These are phyloP conservation scores for Napeogenes inachia DNA, from an alignment of 2,888 invertebrate genomes.

Conservation along the genomic window DNA sequence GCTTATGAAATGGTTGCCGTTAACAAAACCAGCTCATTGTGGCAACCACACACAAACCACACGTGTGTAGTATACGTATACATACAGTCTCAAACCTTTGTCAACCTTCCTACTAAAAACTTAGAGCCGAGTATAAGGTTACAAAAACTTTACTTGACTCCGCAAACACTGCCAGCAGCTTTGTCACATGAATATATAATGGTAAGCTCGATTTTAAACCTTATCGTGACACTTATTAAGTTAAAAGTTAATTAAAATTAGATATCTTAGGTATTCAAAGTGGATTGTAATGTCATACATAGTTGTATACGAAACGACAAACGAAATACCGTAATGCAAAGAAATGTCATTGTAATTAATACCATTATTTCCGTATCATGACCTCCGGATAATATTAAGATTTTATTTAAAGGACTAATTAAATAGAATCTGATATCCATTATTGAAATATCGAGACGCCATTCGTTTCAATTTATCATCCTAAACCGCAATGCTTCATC, in stretches of 20 bases:
- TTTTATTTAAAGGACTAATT: neutral
- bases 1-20: slow-evolving; percentile 29
- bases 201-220: slow-evolving; percentile 22
- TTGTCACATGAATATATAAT: slow-evolving; percentile 18
- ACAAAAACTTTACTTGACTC: slow-evolving; percentile 24
- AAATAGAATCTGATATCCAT: neutral
- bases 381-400: neutral
- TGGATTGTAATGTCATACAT: slow-evolving; percentile 1
- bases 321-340: neutral
- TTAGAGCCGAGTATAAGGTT: slow-evolving; percentile 27
- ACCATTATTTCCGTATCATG: neutral
- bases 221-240: slow-evolving; percentile 18
- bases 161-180: slow-evolving; percentile 29
- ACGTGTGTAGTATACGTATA: slow-evolving; percentile 10
- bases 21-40: slow-evolving; percentile 24
- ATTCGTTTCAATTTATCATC: neutral
- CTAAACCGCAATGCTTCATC: neutral
- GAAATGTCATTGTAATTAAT: neutral
- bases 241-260: neutral
- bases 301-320: neutral
- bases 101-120: slow-evolving; percentile 6
- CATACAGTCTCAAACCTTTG: slow-evolving; percentile 18
- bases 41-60: slow-evolving; percentile 18
- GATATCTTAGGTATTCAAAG: neutral
- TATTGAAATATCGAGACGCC: neutral